A percentile compares a stretch with the other conserved stretches of the same genome.
These are phyloP conservation scores for Melitaea cinxia DNA, from an alignment of 1,140 invertebrate genomes.

Conservation along the genomic window DNA sequence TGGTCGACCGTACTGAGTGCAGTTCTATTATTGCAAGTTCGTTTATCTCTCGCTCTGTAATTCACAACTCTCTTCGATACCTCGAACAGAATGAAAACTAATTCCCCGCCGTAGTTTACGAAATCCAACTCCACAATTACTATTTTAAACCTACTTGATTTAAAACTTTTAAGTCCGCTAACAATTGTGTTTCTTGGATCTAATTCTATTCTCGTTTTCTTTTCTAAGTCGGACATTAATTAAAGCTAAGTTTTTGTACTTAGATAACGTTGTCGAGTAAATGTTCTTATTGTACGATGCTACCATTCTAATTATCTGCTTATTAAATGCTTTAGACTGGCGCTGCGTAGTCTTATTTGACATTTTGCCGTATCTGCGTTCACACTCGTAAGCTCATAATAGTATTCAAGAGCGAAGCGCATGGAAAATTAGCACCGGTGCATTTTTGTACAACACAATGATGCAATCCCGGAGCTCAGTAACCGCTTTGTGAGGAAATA, in stretches of 20 bases:
- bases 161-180: slow-evolving; percentile 34
- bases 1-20: slow-evolving; percentile 10
- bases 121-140: slow-evolving; percentile 44
- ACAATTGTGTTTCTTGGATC: slow-evolving; percentile 31
- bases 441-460: slow-evolving; percentile 68
- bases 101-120: slow-evolving; percentile 43
- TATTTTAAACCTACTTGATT: slow-evolving; percentile 35
- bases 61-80: slow-evolving; percentile 33
- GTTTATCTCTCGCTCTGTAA: slow-evolving; percentile 33
- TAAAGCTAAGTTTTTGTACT: slow-evolving; percentile 1
- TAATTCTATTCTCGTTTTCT: slow-evolving; percentile 18
- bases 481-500: slow-evolving; percentile 60
- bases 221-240: slow-evolving; percentile 18
- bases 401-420: slow-evolving; percentile 54
- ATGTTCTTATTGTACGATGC: background rate
- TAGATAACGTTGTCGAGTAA: background rate
- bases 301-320: slow-evolving; percentile 11
- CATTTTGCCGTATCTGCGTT: slow-evolving; percentile 15
- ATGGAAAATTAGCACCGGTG: slow-evolving; percentile 66
- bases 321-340: slow-evolving; percentile 15
- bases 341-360: slow-evolving; percentile 23
- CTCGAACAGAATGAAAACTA: slow-evolving; percentile 42
- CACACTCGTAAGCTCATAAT: slow-evolving; percentile 55
- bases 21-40: slow-evolving; percentile 30
- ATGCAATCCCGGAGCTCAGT: slow-evolving; percentile 60